These are phyloP conservation scores for Meriones unguiculatus DNA, from an alignment of 2,113 vertebrate genomes.

Conservation along the genomic window DNA sequence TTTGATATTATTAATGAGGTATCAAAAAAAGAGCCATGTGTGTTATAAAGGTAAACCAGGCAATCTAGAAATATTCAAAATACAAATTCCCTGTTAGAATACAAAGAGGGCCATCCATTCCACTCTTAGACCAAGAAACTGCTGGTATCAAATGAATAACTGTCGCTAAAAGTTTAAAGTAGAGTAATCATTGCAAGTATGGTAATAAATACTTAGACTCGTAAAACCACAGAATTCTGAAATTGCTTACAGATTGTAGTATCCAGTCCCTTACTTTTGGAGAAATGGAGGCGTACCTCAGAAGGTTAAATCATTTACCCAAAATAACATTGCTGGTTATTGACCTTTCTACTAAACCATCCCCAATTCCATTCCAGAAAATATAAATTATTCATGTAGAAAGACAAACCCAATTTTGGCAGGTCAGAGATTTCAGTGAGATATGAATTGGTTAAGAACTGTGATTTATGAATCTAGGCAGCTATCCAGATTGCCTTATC, in stretches of 20 bases:
- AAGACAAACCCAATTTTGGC: conserved; percentile 73
- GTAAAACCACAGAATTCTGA: conserved; percentile 52
- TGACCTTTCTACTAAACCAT: conserved; percentile 56
- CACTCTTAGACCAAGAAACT: conserved; percentile 43
- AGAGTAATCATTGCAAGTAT: not conserved
- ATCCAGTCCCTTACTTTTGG: not conserved
- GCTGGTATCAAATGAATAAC: conserved; percentile 21
- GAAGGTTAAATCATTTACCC: conserved; percentile 65
- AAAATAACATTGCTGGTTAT: conserved; percentile 69
- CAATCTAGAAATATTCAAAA: conserved; percentile 6
- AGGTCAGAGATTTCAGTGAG: conserved; percentile 71
- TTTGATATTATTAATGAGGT: not conserved
- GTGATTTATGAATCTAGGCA: conserved; percentile 76
- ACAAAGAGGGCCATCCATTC: not conserved
- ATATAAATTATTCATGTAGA: conserved; percentile 72
- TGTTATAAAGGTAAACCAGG: not conserved
- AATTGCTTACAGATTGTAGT: conserved; percentile 55
- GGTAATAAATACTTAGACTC: conserved; percentile 20
- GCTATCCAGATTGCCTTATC: conserved; percentile 69
- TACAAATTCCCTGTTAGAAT: not conserved
- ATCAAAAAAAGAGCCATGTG: not conserved
- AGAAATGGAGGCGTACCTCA: not conserved
- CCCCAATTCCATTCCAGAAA: conserved; percentile 65
- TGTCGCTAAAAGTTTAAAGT: conserved; percentile 43
- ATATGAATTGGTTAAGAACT: conserved; percentile 64